These are phyloP conservation scores for Linnaemya vulpina DNA, from an alignment of 2,888 invertebrate species.

Conservation along the genomic window DNA sequence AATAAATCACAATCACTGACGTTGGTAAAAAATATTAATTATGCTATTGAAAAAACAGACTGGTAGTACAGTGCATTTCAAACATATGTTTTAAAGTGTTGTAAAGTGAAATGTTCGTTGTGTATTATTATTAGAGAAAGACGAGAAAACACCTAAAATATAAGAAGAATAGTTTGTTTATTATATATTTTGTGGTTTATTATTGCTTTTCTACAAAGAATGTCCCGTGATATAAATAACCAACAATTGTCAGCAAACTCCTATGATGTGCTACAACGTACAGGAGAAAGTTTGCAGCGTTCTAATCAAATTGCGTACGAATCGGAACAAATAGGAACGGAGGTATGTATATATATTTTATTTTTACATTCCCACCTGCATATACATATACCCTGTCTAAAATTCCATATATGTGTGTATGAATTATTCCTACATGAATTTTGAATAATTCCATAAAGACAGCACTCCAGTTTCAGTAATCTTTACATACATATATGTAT, in stretches of 20 bases:
- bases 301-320: conserved; percentile 90
- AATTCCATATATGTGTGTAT: no score
- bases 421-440: no score
- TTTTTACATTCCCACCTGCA: background rate
- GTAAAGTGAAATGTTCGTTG: conserved; percentile 5
- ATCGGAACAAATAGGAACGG: conserved; percentile 90
- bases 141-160: background rate
- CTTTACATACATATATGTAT: background rate
- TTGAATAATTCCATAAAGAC: no score
- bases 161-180: background rate
- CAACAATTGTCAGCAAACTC: conserved; percentile 83
- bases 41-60: background rate
- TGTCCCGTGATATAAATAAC: conserved; percentile 61
- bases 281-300: conserved; percentile 86
- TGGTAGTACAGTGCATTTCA: conserved; percentile 4
- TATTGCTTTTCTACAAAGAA: conserved; percentile 25
- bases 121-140: conserved; percentile 6
- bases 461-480: no score
- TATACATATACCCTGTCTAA: background rate
- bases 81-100: conserved; percentile 39
- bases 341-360: conserved; percentile 78
- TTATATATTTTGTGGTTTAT: background rate
- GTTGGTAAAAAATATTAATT: conserved; percentile 59
- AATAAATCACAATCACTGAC: conserved; percentile 44
- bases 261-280: conserved; percentile 82